Percentiles rank a stretch among this genome's conserved stretches.
Conservation (phyloP, 2,888 invertebrate genomes). For the Platycnemis pennipes region DNA sequence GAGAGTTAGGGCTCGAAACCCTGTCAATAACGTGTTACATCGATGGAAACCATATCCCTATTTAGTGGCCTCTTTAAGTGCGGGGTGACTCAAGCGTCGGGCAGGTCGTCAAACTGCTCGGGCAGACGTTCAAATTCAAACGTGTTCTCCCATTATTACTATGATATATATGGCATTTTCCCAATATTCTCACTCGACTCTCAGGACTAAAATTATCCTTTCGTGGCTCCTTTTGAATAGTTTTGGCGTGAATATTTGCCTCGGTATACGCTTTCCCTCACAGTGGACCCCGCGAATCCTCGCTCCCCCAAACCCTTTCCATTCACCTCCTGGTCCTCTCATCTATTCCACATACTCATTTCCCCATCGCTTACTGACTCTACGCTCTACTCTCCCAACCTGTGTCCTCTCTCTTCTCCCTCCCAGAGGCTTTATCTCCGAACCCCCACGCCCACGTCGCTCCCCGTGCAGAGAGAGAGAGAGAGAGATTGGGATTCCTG, state of each 20-base stretch:
- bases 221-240: background rate
- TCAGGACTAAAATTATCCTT: too few species aligned
- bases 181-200: too few species aligned
- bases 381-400: background rate
- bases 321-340: background rate
- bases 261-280: background rate
- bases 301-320: background rate
- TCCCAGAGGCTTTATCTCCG: background rate
- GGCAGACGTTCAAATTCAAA: too few species aligned
- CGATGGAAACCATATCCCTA: too few species aligned
- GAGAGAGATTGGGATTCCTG: background rate
- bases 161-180: too few species aligned
- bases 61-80: too few species aligned
- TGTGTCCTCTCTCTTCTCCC: background rate
- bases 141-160: too few species aligned
- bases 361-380: slow-evolving; percentile 3
- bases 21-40: too few species aligned
- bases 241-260: background rate
- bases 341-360: slow-evolving; percentile 21
- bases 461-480: background rate
- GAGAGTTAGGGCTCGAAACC: too few species aligned
- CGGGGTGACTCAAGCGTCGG: too few species aligned
- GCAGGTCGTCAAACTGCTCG: too few species aligned
- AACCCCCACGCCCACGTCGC: background rate
- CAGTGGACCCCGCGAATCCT: background rate